A percentile compares a stretch with the other conserved stretches of the same genome.
These are phyloP conservation scores for Morpho achilles DNA, from an alignment of 2,888 invertebrate genomes.

Conservation along the genomic window DNA sequence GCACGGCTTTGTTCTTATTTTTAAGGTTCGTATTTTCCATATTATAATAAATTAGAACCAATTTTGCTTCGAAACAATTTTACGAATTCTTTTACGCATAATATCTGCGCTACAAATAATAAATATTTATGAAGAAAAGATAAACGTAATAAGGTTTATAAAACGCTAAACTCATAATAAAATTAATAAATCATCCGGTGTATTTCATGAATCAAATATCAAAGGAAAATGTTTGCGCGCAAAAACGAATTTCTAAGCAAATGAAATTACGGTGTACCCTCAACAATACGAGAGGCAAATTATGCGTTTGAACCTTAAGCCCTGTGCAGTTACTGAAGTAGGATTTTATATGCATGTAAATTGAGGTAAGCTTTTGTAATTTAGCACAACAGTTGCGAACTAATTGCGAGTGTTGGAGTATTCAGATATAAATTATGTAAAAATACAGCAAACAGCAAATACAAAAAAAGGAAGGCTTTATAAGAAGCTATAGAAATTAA, in stretches of 20 bases:
- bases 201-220: slow-evolving; percentile 27
- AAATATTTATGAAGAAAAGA: not conserved
- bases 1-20: too few relatives aligned
- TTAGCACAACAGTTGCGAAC: slow-evolving; percentile 4
- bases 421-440: too few relatives aligned
- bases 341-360: slow-evolving; percentile 30
- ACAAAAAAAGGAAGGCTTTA: too few relatives aligned
- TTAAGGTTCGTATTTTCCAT: too few relatives aligned
- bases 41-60: too few relatives aligned
- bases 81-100: too few relatives aligned
- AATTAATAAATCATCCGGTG: slow-evolving; percentile 19
- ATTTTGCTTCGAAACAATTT: too few relatives aligned
- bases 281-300: slow-evolving; percentile 50
- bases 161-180: slow-evolving; percentile 14
- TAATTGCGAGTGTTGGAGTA: not conserved
- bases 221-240: slow-evolving; percentile 31
- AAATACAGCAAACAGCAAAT: too few relatives aligned
- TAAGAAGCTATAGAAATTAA: too few relatives aligned
- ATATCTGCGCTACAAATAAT: not conserved
- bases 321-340: slow-evolving; percentile 25
- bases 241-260: slow-evolving; percentile 35
- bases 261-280: slow-evolving; percentile 45
- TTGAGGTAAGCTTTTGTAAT: slow-evolving; percentile 24
- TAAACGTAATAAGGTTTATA: not conserved
- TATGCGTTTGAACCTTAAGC: slow-evolving; percentile 38